These are phyloP conservation scores for Rhagonycha lutea DNA, from an alignment of 2,888 invertebrate genomes.

Conservation along the genomic window DNA sequence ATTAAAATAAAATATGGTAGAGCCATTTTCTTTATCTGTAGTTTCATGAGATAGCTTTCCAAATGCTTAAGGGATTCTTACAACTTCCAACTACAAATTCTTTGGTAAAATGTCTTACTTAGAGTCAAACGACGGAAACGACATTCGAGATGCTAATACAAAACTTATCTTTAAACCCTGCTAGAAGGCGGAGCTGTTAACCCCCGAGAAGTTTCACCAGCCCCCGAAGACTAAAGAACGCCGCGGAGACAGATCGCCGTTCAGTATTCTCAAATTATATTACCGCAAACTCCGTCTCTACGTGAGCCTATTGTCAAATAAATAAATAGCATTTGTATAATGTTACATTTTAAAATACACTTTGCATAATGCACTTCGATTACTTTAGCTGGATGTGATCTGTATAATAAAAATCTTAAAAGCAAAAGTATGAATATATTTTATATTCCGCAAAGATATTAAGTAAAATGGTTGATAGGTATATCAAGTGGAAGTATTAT, in stretches of 20 bases:
- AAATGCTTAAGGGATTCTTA: neutral
- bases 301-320: slow-evolving; percentile 59
- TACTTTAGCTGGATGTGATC: slow-evolving; percentile 45
- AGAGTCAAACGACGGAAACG: slow-evolving; percentile 29
- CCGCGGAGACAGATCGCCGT: slow-evolving; percentile 53
- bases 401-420: slow-evolving; percentile 42
- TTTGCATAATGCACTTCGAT: slow-evolving; percentile 53
- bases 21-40: neutral
- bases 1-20: neutral
- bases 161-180: slow-evolving; percentile 38
- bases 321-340: slow-evolving; percentile 58
- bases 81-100: neutral
- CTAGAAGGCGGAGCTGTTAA: slow-evolving; percentile 29
- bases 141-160: slow-evolving; percentile 48
- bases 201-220: slow-evolving; percentile 29
- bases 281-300: slow-evolving; percentile 53
- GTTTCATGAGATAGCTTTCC: neutral
- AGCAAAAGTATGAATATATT: neutral
- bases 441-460: neutral
- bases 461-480: neutral
- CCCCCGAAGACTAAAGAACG: slow-evolving; percentile 30
- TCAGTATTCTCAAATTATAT: slow-evolving; percentile 56
- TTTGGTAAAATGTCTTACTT: neutral
- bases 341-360: slow-evolving; percentile 57
- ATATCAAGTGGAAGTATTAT: neutral